Base-by-base conservation (phyloP, 2,888 invertebrate genomes). In the Apoderus coryli region DNA sequence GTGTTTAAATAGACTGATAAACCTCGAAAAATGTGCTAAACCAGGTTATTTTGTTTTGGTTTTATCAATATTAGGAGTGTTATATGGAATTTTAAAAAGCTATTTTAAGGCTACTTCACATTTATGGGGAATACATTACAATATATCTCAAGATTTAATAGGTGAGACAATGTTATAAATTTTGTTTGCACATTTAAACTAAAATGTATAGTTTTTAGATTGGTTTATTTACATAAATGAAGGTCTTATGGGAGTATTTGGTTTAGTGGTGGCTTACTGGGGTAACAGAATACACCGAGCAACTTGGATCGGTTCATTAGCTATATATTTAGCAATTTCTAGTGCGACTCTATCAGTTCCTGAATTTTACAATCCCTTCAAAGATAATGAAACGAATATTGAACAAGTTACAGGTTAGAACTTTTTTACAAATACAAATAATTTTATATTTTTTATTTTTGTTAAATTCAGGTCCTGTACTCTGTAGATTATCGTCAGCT, bases 261-360 rank as follows among this genome's bases (percentile, higher is more conserved):
- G 67, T 0, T 40, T 72, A 12, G 31, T 52, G 2, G 50, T 71
- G 10, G 61, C 69, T 4, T 68, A 69, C 43, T 70, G 65, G 63
- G 69, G 71, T 1, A 63, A 68, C 38, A 58, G 60, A 46, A 60
- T 65, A 19, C 71, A 72, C 46, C 60, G 69, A 32, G 61, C 63
- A 13, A 60, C 64, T 4, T 73, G 72, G 72, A 52, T 70, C 5
- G 69, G 69, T 25, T 64, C 60, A 3, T 49, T 67, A 2, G 55
- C 63, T 4, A 63, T 71, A 35, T 43, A 69, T 12, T 67, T 72
- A 43, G 60, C 66, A 2, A 49, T 57, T n/a, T 50, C 60, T 7
- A 64, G 61, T 36, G 45, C 66, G 13, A 38, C 60, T 10, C 49
- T 69, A 10, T 56, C 69, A 14, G 61, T 71, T 37, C 72, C 72